These are phyloP conservation scores for Sternotherus odoratus DNA, from an alignment of 2,797 vertebrate genomes.

Conservation along the genomic window DNA sequence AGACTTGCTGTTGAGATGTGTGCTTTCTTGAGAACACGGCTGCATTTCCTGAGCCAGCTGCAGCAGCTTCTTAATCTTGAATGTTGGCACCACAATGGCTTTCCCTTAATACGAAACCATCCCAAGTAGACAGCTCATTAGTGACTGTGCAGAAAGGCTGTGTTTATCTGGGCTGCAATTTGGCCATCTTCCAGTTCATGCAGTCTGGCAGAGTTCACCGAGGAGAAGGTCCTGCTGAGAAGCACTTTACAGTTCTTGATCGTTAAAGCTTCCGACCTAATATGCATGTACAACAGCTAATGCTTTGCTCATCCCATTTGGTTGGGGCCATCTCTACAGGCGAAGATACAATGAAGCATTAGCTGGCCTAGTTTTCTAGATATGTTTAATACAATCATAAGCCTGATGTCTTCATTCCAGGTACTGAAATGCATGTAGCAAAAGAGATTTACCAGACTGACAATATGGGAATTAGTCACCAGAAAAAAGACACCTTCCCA, in stretches of 20 bases:
- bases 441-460: conserved; percentile 36
- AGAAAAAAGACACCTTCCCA: background rate
- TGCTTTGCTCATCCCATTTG: background rate
- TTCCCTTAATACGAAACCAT: fast-evolving
- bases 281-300: background rate
- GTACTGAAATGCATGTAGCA: background rate
- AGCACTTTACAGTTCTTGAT: background rate
- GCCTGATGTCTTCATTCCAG: conserved; percentile 31
- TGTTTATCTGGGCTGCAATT: background rate
- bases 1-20: background rate
- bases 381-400: background rate
- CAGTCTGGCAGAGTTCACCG: conserved; percentile 31
- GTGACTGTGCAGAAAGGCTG: conserved; percentile 16
- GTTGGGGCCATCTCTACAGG: background rate
- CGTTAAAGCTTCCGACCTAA: background rate
- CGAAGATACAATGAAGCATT: background rate
- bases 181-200: conserved; percentile 3
- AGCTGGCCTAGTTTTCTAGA: background rate
- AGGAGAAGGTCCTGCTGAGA: conserved; percentile 32
- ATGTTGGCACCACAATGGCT: background rate
- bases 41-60: background rate
- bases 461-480: background rate
- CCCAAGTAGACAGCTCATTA: conserved; percentile 1
- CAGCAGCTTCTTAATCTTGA: background rate
- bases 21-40: background rate